Percentiles rank a stretch among this genome's conserved stretches.
Evolutionary conservation across 2,113 vertebrate genomes (phyloP).

Genomic region (Jacana jacana): DNA sequence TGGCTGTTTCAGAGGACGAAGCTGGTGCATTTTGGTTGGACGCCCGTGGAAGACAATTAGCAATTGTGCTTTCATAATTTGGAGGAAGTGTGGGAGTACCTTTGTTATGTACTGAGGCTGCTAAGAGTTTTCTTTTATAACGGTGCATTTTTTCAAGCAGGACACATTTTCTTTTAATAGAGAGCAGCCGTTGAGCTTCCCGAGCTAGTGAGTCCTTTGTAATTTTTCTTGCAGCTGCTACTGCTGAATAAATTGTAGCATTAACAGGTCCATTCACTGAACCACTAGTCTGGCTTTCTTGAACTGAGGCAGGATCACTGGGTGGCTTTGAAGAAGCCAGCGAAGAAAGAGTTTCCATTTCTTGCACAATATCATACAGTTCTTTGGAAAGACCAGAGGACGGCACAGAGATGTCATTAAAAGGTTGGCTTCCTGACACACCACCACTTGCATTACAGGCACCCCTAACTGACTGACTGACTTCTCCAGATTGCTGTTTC

Average conservation of each 20-base stretch:
- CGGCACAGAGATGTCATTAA: not conserved
- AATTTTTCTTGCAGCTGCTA: not conserved
- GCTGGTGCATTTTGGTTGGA: not conserved
- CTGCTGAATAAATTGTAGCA: not conserved
- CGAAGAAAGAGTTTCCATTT: not conserved
- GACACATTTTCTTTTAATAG: conserved; percentile 54
- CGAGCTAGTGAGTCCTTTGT: conserved; percentile 51
- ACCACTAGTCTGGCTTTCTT: not conserved
- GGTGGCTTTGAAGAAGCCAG: not conserved
- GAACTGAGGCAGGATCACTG: not conserved
- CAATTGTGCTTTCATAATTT: not conserved
- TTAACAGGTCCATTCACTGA: not conserved
- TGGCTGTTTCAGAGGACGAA: not conserved
- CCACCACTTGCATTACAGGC: conserved; percentile 13
- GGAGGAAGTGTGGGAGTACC: not conserved
- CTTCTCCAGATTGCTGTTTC: conserved; percentile 19
- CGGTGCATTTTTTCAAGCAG: conserved; percentile 60
- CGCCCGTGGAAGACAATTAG: not conserved
- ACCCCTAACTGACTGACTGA: not conserved
- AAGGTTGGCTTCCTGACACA: not conserved
- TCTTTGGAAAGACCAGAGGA: not conserved
- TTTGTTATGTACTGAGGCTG: conserved; percentile 22
- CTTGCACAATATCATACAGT: conserved; percentile 15
- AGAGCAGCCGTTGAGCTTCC: conserved; percentile 55
- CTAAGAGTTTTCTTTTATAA: conserved; percentile 49